A percentile compares a stretch with the other conserved stretches of the same genome.
These are phyloP conservation scores for Anguilla marmorata DNA, from an alignment of 2,797 vertebrate species.

Conservation along the genomic window DNA sequence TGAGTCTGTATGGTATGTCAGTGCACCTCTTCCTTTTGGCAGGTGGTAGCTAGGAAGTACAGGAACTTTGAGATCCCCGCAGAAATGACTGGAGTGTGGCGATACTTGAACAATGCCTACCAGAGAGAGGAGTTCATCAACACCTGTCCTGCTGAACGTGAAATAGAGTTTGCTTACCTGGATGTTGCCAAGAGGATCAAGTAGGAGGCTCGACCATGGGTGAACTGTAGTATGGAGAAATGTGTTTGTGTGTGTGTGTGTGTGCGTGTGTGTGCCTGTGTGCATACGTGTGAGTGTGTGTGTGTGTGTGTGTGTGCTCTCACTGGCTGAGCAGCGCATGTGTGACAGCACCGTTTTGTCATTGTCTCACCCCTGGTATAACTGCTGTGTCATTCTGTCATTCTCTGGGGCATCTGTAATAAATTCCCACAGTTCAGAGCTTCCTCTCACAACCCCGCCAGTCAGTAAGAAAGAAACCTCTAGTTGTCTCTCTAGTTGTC, in stretches of 20 bases:
- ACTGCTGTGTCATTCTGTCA: not conserved
- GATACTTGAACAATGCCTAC: slow-evolving; percentile 86
- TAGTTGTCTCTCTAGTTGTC: not conserved
- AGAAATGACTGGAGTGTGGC: slow-evolving; percentile 87
- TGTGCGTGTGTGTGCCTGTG: not conserved
- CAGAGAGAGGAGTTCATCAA: slow-evolving; percentile 88
- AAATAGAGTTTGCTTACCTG: slow-evolving; percentile 81
- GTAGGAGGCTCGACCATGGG: slow-evolving; percentile 41
- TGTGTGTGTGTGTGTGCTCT: not conserved
- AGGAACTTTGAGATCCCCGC: slow-evolving; percentile 86
- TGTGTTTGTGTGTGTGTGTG: not conserved
- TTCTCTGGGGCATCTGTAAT: not conserved
- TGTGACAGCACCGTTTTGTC: not conserved
- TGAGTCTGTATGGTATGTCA: not conserved
- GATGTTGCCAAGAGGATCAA: slow-evolving; percentile 70
- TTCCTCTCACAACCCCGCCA: not conserved
- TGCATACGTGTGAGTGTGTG: not conserved
- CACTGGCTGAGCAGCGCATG: slow-evolving; percentile 21
- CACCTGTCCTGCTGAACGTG: slow-evolving; percentile 87
- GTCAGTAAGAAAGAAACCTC: not conserved
- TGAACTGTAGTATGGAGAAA: not conserved
- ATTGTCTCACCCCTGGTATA: not conserved
- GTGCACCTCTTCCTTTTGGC: slow-evolving; percentile 19
- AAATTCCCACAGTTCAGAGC: not conserved
- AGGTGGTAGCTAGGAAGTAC: slow-evolving; percentile 91